Evolutionary conservation across 2,797 vertebrate genomes (phyloP).

Genomic region (Amphiprion clarkii): DNA sequence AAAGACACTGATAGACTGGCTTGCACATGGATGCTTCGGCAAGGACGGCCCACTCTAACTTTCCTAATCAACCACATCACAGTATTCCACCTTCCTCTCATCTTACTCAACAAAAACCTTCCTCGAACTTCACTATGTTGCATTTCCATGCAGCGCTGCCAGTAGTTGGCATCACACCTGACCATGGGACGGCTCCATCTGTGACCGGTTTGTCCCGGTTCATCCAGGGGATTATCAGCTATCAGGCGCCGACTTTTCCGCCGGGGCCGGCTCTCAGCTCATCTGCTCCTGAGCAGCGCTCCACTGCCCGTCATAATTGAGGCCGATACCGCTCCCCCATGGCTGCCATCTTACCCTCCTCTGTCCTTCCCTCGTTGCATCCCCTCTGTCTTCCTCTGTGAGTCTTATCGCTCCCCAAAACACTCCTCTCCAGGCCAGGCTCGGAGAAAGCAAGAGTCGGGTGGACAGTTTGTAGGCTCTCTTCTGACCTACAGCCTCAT

Average conservation of each 20-base stretch:
- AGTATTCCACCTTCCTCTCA: slow-evolving; percentile 2
- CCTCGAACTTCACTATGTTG: background rate
- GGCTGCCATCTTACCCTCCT: slow-evolving; percentile 71
- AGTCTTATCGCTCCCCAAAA: slow-evolving; percentile 65
- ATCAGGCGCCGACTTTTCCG: slow-evolving; percentile 77
- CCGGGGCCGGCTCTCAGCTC: slow-evolving; percentile 75
- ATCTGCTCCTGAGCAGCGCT: slow-evolving; percentile 81
- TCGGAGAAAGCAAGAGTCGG: slow-evolving; percentile 30
- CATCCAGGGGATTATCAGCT: slow-evolving; percentile 81
- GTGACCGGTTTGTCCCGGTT: slow-evolving; percentile 67
- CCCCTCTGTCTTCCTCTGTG: slow-evolving; percentile 40
- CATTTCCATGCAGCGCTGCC: slow-evolving; percentile 29
- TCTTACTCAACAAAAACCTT: background rate
- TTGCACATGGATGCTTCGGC: background rate
- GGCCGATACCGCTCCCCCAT: slow-evolving; percentile 76
- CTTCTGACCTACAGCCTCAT: slow-evolving; percentile 12
- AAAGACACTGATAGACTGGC: background rate
- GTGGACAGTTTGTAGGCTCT: slow-evolving; percentile 16
- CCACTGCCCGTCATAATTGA: slow-evolving; percentile 84
- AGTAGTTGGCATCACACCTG: slow-evolving; percentile 60
- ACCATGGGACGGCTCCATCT: slow-evolving; percentile 67
- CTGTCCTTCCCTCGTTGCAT: slow-evolving; percentile 19
- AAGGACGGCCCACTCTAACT: background rate
- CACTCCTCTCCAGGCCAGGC: slow-evolving; percentile 39
- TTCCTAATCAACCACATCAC: background rate